Conservation (phyloP, 2,113 vertebrate species). For the Chlorodrepanis virens region DNA sequence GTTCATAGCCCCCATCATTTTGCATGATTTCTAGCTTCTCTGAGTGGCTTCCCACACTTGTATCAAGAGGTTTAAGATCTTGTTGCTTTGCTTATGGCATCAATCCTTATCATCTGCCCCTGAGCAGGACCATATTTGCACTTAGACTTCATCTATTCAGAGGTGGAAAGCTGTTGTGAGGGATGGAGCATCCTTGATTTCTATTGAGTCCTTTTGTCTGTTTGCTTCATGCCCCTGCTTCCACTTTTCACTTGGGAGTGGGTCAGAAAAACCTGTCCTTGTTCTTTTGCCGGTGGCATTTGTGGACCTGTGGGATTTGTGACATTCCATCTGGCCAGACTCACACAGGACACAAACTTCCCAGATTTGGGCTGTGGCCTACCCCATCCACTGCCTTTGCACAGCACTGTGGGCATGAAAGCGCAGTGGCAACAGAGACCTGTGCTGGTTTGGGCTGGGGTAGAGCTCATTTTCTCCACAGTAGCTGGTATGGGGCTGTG, state of each 20-base stretch:
- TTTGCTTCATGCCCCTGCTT: background rate
- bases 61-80: constrained; percentile 11
- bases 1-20: background rate
- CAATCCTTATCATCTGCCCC: background rate
- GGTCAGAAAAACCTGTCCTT: background rate
- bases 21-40: constrained; percentile 6
- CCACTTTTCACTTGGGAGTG: background rate
- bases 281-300: background rate
- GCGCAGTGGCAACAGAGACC: background rate
- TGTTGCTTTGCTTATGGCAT: background rate
- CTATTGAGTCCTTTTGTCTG: background rate
- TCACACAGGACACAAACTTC: background rate
- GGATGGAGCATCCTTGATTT: accelerated
- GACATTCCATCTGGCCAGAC: background rate
- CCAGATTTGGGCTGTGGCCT: background rate
- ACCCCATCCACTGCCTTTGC: no score
- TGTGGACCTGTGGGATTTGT: background rate
- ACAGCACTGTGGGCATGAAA: accelerated
- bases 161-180: background rate
- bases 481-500: background rate
- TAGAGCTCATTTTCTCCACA: background rate
- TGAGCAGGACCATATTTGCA: background rate
- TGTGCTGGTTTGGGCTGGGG: background rate
- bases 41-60: background rate
- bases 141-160: background rate